Evolutionary conservation across 1,140 invertebrate genomes (phyloP), one percentile per base, ranked within the genome.

Genomic region (Pseudachorutes palmiensis): DNA sequence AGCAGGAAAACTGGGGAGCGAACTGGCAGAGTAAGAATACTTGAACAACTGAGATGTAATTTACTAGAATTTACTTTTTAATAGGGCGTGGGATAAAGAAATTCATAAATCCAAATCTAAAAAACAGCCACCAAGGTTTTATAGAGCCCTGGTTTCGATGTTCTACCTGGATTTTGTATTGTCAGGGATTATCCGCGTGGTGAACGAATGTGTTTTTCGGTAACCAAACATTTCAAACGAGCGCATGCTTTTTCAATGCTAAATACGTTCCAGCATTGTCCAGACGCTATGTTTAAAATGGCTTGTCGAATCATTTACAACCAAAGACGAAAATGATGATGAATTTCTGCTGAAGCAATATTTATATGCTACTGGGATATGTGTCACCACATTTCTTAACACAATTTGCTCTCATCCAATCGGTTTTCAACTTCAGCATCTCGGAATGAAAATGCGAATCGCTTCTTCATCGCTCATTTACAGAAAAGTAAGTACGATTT

Each of bases 401-500:
- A 63, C 65, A 22, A 24, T 73, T 1, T 19, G 70, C 19, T 41
- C 71, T 26, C 72, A 73, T 60, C 72, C 72, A 0, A 64, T 64
- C 1, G 63, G 68, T 19, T 73, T 73, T 62, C 65, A 45, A 1
- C 29, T 67, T n/a, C 51, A 63, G 14, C 86, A 89, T 72, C 81
- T 88, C 70, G 89, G 90, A 31, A 88, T 92, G 84, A 87, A 89
- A 78, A 83, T 90, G 70, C 82, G 89, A 68, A 82, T 92, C 48
- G 86, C 88, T 1, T 86, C 87, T 75, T 88, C 86, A 72, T 87
- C 88, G 0, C 79, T 92, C 36, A 86, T 93, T 68, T 94, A 92
- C 77, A 84, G 88, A 76, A 93, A 92, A 84, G 86, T 89, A 29
- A 63, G 19, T 65, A n/a, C n/a, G n/a, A n/a, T n/a, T n/a, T n/a